A percentile compares a stretch with the other conserved stretches of the same genome.
phyloP scores from a whole-genome alignment of 2,113 vertebrate species.

The Mus pahari region DNA sequence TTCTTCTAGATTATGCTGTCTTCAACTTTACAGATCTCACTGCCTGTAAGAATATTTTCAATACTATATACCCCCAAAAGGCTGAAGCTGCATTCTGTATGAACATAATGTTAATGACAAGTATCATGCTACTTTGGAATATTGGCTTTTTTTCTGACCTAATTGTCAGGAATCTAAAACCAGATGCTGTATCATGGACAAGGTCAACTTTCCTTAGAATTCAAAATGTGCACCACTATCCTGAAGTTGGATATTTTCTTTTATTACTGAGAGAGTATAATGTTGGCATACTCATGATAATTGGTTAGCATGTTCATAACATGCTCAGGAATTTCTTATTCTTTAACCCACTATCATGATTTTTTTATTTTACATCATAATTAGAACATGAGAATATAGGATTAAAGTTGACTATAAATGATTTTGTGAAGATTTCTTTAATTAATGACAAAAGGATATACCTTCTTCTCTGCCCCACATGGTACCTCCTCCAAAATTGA shows the following conservation, averaged over 20 bases:
- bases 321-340: not conserved
- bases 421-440: not conserved
- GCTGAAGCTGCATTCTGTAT: not conserved
- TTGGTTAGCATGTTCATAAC: not conserved
- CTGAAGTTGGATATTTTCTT: not conserved
- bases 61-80: not conserved
- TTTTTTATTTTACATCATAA: not conserved
- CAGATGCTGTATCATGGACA: not conserved
- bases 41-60: not conserved
- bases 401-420: not conserved
- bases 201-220: not conserved
- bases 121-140: not conserved
- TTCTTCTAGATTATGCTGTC: not conserved
- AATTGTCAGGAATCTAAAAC: not conserved
- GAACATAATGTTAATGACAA: not conserved
- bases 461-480: too few relatives aligned
- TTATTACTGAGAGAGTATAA: not conserved
- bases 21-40: not conserved
- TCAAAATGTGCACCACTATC: not conserved
- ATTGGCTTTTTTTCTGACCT: slow-evolving; percentile 19
- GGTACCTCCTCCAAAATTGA: too few relatives aligned
- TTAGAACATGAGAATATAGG: not conserved
- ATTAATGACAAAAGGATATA: too few relatives aligned
- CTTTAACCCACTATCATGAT: not conserved
- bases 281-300: not conserved